phyloP scores from a whole-genome alignment of 2,888 invertebrate genomes.

The Colletes collaris region DNA sequence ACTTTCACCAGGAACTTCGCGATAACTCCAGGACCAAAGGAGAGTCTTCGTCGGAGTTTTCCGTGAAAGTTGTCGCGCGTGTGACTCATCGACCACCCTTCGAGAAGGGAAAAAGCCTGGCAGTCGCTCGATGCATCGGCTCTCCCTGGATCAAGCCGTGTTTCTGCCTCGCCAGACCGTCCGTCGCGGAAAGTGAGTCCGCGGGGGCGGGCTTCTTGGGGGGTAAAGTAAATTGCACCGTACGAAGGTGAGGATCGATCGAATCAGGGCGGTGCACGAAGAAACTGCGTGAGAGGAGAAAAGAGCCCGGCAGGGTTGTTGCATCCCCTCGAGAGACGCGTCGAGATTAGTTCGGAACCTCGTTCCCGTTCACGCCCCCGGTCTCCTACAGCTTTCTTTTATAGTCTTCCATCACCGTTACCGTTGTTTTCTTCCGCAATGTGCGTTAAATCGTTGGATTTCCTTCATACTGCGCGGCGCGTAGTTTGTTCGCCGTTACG shows the following conservation, averaged over 20 bases:
- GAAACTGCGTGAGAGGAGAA: slow-evolving; percentile 54
- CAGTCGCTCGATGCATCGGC: slow-evolving; percentile 34
- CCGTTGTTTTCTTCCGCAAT: not conserved
- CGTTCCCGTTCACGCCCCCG: not conserved
- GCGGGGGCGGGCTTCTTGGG: slow-evolving; percentile 20
- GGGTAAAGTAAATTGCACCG: slow-evolving; percentile 60
- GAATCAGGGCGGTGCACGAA: slow-evolving; percentile 75
- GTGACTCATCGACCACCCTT: slow-evolving; percentile 59
- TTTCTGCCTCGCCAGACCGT: slow-evolving; percentile 30
- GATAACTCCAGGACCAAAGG: slow-evolving; percentile 20
- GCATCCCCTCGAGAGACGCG: slow-evolving; percentile 55
- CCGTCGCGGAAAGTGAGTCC: slow-evolving; percentile 25
- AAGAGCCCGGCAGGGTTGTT: slow-evolving; percentile 55
- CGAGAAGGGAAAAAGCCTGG: slow-evolving; percentile 20
- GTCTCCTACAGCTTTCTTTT: not conserved
- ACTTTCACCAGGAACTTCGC: slow-evolving; percentile 53
- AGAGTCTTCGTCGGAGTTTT: slow-evolving; percentile 27
- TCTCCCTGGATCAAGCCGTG: slow-evolving; percentile 19
- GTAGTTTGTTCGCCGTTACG: not conserved
- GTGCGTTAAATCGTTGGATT: not conserved
- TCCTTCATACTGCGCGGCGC: not conserved
- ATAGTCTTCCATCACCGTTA: not conserved
- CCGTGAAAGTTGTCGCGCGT: slow-evolving; percentile 50
- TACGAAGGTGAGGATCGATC: slow-evolving; percentile 75
- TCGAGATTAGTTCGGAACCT: slow-evolving; percentile 45